A percentile compares a stretch with the other conserved stretches of the same genome.
phyloP scores from a whole-genome alignment of 2,113 vertebrate species.

The Perccottus glenii region DNA sequence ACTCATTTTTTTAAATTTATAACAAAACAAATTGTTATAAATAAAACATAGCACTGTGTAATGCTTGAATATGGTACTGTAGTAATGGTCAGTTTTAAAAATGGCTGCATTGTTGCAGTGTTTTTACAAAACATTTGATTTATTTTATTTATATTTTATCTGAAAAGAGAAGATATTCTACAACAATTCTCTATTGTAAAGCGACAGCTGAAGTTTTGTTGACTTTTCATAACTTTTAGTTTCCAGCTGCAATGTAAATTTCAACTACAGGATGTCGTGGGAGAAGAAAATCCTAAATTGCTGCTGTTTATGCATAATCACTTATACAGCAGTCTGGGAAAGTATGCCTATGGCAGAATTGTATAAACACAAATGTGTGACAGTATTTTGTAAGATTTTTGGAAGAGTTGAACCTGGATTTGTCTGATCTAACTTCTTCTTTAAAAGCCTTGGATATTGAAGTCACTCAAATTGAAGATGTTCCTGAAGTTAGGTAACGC shows the following conservation, averaged over 20 bases:
- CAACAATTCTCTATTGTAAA: not conserved
- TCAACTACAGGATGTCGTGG: not conserved
- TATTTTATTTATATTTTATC: not conserved
- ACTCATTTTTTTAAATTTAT: too few species aligned
- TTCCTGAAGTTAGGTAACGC: too few species aligned
- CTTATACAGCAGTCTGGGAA: conserved; percentile 1
- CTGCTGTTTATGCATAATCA: conserved; percentile 8
- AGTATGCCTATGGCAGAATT: not conserved
- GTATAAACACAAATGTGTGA: not conserved
- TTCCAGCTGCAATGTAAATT: conserved; percentile 10
- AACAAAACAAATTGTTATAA: too few species aligned
- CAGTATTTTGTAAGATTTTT: not conserved
- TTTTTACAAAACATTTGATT: too few species aligned
- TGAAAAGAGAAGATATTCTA: not conserved
- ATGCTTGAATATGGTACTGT: too few species aligned
- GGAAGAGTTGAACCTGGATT: not conserved
- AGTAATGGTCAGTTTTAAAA: too few species aligned
- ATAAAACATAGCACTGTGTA: too few species aligned
- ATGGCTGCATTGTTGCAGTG: too few species aligned
- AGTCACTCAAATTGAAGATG: too few species aligned
- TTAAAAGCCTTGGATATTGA: too few species aligned
- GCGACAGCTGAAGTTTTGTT: conserved; percentile 4
- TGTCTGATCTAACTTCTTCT: not conserved
- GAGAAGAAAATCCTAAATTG: not conserved
- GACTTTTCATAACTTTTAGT: not conserved